Percentiles rank a stretch among this genome's conserved stretches.
These are phyloP conservation scores for Choloepus didactylus DNA, from an alignment of 2,797 vertebrate species.

Conservation along the genomic window DNA sequence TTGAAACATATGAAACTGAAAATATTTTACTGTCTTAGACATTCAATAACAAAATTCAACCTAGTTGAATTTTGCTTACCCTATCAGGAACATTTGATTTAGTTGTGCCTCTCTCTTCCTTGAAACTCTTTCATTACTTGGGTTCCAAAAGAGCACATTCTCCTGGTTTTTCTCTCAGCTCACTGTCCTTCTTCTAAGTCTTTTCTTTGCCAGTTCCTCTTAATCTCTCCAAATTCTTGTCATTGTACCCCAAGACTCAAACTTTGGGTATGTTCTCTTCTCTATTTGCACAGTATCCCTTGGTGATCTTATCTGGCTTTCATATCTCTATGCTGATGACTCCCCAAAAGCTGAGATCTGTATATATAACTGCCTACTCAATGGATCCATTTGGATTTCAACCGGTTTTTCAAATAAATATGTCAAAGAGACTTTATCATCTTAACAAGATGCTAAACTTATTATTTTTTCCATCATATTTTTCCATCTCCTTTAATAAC, in stretches of 20 bases:
- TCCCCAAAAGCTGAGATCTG: neutral
- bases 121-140: neutral
- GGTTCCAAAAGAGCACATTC: neutral
- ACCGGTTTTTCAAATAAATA: neutral
- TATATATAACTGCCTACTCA: neutral
- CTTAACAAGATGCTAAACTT: neutral
- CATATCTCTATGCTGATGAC: neutral
- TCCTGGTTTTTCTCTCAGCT: neutral
- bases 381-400: neutral
- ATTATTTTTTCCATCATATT: neutral
- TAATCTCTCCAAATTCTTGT: neutral
- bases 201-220: neutral
- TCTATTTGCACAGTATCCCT: neutral
- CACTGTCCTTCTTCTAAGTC: neutral
- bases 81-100: neutral
- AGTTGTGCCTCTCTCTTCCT: neutral
- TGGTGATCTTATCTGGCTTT: neutral
- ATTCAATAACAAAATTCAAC: neutral
- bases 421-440: neutral
- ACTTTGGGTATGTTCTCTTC: neutral
- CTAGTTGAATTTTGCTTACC: neutral
- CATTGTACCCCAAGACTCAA: neutral
- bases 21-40: neutral
- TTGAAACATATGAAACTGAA: neutral
- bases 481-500: neutral